Evolutionary conservation across 2,888 invertebrate species (phyloP), one percentile per base, ranked within the genome.

Genomic region (Trissoscelio sp.): DNA sequence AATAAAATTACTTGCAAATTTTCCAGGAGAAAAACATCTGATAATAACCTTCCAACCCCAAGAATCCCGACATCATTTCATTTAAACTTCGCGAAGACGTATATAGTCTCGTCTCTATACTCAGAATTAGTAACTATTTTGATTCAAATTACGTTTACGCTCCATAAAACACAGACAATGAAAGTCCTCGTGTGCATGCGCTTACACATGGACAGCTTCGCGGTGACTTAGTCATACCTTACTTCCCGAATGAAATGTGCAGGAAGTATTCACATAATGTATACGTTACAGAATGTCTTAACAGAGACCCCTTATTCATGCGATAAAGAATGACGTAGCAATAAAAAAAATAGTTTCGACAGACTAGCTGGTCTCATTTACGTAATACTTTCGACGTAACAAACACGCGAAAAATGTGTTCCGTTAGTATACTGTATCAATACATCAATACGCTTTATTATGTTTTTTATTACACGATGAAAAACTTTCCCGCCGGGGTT

Each of bases 161-260:
- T 77, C 69, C 77, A 62, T 77, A 69, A 77, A 77, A 69, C 60
- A 53, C 39, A 72, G 42, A 77, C 75, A 77, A 77, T 77, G 67
- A 53, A 60, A 53, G 18, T 77, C 18, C 42, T 58, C 20, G 39
- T 37, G 64, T 44, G 44, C 48, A 31, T 20, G 46, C 20, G 28
- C 28, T 73, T 62, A 42, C 20, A 62, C 53, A 51, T 53, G 51
- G 53, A 62, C 53, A 72, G 53, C 28, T 73, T 34, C 16, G 60
- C 37, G 20, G 22, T 48, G 39, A 73, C 73, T 62, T 39, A 62
- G 53, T 60, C 55, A 34, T 42, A 44, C 28, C 37, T 73, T 58
- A 18, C 58, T 58, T 12, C 11, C 3, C 16, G 62, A 62, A 34
- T 73, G 62, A 48, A n/a, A 48, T 58, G 39, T 42, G 37, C 16